These are phyloP conservation scores for Clarias fuscus DNA, from an alignment of 2,797 vertebrate genomes.

Conservation along the genomic window DNA sequence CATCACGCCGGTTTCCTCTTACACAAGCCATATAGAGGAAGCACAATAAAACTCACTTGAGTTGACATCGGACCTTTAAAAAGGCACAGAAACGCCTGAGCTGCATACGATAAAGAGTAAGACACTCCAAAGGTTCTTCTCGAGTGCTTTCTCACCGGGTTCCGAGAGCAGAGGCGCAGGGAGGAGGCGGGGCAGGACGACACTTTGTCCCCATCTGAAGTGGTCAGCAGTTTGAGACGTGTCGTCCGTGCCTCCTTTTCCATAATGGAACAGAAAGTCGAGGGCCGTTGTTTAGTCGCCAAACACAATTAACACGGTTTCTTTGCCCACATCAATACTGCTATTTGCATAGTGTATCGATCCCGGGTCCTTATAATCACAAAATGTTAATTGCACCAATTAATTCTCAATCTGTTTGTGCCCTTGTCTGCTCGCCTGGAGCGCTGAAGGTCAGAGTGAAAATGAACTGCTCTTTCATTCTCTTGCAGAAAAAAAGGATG, in stretches of 20 bases:
- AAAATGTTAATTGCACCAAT: slow-evolving; percentile 99
- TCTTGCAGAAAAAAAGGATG: slow-evolving; percentile 64
- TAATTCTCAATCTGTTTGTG: slow-evolving; percentile 95
- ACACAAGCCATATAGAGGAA: background rate
- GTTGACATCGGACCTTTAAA: background rate
- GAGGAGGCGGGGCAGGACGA: background rate
- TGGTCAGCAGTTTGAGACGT: slow-evolving; percentile 77
- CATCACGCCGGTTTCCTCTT: background rate
- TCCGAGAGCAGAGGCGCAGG: background rate
- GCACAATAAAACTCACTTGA: background rate
- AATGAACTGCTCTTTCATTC: slow-evolving; percentile 81
- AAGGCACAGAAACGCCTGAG: background rate
- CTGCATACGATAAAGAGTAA: background rate
- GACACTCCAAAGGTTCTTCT: background rate
- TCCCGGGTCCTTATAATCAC: slow-evolving; percentile 92
- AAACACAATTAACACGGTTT: slow-evolving; percentile 84
- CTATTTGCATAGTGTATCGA: slow-evolving; percentile 94
- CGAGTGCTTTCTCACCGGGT: background rate
- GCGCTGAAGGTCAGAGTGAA: slow-evolving; percentile 89
- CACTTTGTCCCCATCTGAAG: slow-evolving; percentile 60
- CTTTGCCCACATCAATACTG: slow-evolving; percentile 84
- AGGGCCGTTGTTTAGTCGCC: slow-evolving; percentile 70
- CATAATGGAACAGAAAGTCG: slow-evolving; percentile 80
- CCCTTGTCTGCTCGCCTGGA: slow-evolving; percentile 82
- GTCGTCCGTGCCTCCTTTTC: slow-evolving; percentile 77